Base-by-base conservation (phyloP, 2,797 vertebrate species). In the Enteromius trimaculatus region DNA sequence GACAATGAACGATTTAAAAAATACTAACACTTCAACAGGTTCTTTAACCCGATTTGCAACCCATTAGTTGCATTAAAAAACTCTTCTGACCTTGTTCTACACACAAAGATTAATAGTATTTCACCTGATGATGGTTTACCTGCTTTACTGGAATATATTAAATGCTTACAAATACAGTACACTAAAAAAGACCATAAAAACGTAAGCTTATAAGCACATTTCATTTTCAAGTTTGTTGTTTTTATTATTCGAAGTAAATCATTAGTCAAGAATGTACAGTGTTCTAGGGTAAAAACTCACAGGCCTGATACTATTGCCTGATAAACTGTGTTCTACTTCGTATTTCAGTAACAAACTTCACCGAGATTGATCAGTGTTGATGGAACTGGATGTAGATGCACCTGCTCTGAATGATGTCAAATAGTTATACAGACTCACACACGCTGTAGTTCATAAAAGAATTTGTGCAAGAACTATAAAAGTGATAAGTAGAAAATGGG, bases 381-480 rank as follows among this genome's bases (percentile, higher is more conserved):
- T 62, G 2, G 26, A 64, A 8, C 55, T 9, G 21, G 31, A 37
- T 17, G 10, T 9, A 49, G 42, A 71, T 19, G 1, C 1, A 37
- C 29, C 71, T 74, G 47, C 71, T 53, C 29, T 53, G 29, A 53
- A 34, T 51, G 49, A 55, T 55, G 47, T 34, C 5, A 34, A 49
- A n/a, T 47, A 29, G 55, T 3, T 44, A 16, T 21, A 64, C 1
- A 65, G 6, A 68, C 14, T 26, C 17, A 29, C 49, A 9, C 7
- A 58, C 1, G 2, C 60, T 26, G 4, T 39, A 39, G n/a, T 53
- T 69, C 47, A 82, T 37, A 87, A 13, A 39, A 92, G 39, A 79
- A 93, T 69, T 68, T 92, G 86, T 17, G 84, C 68, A 81, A 95
- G 47, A 60, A 87, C 88, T 70, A 89, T 4, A 0, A 90, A 21